Percentiles rank a stretch among this genome's conserved stretches.
Conservation (phyloP, 2,113 vertebrate genomes). For the Mesembrinibis cayennensis region DNA sequence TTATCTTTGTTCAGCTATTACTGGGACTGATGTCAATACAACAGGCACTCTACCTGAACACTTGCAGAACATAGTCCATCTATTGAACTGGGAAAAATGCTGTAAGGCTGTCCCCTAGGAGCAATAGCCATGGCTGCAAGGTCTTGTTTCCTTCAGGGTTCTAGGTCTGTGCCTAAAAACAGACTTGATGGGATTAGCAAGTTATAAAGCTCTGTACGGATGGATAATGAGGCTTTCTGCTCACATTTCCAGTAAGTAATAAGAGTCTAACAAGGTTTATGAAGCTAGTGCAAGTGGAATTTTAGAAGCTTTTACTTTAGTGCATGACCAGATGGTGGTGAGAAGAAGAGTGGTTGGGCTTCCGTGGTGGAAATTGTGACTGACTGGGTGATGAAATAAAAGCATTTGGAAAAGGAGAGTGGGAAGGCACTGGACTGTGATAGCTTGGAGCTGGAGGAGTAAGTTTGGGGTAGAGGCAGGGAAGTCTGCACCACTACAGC, state of each 20-base stretch:
- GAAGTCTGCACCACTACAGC: neutral
- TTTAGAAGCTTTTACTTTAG: constrained; percentile 60
- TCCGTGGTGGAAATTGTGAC: constrained; percentile 52
- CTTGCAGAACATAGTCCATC: neutral
- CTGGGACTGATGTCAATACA: fast-evolving
- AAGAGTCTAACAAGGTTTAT: constrained; percentile 53
- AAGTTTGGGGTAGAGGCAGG: neutral
- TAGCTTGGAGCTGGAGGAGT: neutral
- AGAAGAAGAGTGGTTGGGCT: constrained; percentile 42
- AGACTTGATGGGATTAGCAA: neutral
- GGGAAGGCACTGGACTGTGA: constrained; percentile 16
- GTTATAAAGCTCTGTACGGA: neutral
- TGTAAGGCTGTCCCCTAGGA: neutral
- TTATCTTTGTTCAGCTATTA: neutral
- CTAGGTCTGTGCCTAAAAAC: neutral
- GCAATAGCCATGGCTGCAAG: neutral
- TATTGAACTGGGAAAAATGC: neutral
- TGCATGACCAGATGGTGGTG: constrained; percentile 53
- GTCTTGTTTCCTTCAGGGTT: neutral
- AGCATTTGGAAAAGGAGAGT: constrained; percentile 51
- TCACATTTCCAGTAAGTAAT: constrained; percentile 51
- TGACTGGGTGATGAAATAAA: constrained; percentile 60
- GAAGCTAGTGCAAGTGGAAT: constrained; percentile 37
- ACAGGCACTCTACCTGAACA: neutral
- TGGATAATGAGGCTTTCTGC: constrained; percentile 39